Conservation (phyloP, 2,113 vertebrate species). For the Cyanistes caeruleus region DNA sequence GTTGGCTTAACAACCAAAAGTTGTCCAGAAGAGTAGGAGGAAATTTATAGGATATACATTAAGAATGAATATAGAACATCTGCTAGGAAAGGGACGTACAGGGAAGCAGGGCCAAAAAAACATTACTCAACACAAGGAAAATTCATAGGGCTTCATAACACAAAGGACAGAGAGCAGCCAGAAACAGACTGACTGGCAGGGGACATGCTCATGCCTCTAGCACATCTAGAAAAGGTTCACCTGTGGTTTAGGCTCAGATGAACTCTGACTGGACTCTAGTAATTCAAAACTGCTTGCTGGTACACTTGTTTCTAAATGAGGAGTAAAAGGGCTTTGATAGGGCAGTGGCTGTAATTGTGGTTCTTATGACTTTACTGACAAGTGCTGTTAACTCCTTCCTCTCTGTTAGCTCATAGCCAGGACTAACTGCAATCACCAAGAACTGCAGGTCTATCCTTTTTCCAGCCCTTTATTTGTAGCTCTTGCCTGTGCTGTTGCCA, state of each 20-base stretch:
- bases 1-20: not conserved
- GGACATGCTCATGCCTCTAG: not conserved
- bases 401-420: not conserved
- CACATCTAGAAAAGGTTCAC: not conserved
- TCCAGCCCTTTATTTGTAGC: not conserved
- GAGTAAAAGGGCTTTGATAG: not conserved
- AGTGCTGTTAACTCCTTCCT: not conserved
- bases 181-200: not conserved
- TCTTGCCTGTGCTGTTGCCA: not conserved
- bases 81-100: not conserved
- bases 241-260: not conserved
- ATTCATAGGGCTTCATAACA: not conserved
- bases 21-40: not conserved
- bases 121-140: not conserved
- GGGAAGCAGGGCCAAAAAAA: not conserved
- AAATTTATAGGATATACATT: not conserved
- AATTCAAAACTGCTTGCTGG: not conserved
- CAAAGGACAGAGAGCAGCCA: not conserved
- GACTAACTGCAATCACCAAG: not conserved
- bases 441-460: not conserved
- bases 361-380: not conserved
- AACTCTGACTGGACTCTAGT: not conserved
- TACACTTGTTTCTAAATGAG: not conserved
- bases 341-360: not conserved
- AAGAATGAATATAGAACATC: not conserved